Conservation (phyloP, 2,113 vertebrate species). For the Anarhynchus alexandrinus region DNA sequence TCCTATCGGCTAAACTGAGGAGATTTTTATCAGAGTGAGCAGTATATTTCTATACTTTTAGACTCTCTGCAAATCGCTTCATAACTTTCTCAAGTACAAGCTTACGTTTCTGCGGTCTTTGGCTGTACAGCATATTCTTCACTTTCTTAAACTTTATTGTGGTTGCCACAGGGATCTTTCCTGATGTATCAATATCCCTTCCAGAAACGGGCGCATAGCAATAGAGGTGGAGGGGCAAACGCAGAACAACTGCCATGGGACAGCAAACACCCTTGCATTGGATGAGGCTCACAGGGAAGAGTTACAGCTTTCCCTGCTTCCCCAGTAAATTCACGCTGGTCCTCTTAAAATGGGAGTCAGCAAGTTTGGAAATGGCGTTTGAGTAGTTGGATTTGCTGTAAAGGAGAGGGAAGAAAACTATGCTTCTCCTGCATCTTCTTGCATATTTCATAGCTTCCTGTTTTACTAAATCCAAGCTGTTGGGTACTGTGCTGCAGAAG, state of each 20-base stretch:
- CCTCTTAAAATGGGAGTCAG: neutral
- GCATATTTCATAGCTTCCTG: neutral
- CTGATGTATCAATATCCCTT: neutral
- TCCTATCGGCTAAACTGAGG: neutral
- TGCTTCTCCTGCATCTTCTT: neutral
- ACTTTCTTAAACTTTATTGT: neutral
- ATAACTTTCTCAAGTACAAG: neutral
- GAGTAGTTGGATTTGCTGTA: neutral
- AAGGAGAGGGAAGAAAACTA: neutral
- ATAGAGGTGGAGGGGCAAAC: neutral
- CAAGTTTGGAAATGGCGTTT: neutral
- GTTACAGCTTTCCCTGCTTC: neutral
- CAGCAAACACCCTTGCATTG: neutral
- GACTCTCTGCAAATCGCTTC: neutral
- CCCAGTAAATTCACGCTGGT: neutral
- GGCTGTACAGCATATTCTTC: neutral
- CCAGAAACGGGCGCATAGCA: rapidly evolving
- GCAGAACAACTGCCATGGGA: neutral
- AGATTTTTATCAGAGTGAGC: neutral
- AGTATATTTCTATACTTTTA: neutral
- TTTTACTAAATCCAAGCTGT: neutral
- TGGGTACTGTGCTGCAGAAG: neutral
- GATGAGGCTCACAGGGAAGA: too few species aligned
- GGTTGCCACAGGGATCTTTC: neutral
- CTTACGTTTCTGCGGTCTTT: neutral